A percentile compares a stretch with the other conserved stretches of the same genome.
Conservation (phyloP, 2,888 invertebrate genomes). For the Strigamia maritima region DNA sequence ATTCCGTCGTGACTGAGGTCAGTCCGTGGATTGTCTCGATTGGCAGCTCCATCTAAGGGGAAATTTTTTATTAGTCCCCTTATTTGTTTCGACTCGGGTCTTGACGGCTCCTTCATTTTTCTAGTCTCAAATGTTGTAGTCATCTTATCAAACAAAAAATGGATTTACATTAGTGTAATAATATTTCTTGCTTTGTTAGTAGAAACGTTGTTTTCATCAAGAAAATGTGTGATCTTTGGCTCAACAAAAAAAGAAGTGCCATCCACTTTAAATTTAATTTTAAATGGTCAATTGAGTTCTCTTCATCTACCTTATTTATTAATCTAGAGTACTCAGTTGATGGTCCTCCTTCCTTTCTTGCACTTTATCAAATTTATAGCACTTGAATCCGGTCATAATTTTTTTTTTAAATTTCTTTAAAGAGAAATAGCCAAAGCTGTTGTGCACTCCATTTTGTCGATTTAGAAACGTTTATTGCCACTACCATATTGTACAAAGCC, state of each 20-base stretch:
- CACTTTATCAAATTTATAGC: conserved; percentile 5
- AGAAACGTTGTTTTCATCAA: background rate
- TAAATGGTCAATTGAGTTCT: conserved; percentile 24
- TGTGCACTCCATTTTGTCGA: conserved; percentile 19
- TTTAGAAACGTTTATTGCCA: conserved; percentile 19
- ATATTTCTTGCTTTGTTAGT: conserved; percentile 26
- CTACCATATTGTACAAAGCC: conserved; percentile 32
- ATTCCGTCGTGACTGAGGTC: conserved; percentile 31
- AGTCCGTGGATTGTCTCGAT: conserved; percentile 21
- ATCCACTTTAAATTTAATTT: conserved; percentile 17
- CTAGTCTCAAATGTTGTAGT: conserved; percentile 23
- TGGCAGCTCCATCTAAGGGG: conserved; percentile 8
- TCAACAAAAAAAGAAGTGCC: conserved; percentile 4
- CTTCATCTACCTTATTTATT: conserved; percentile 17
- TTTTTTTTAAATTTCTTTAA: background rate
- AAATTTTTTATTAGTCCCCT: background rate
- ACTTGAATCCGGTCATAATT: background rate
- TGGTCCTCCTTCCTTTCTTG: background rate
- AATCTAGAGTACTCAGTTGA: conserved; percentile 18
- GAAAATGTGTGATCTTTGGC: conserved; percentile 25
- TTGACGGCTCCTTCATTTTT: conserved; percentile 13
- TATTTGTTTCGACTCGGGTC: conserved; percentile 2
- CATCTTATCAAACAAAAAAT: conserved; percentile 10
- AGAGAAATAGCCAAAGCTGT: background rate
- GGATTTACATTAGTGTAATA: conserved; percentile 28